Evolutionary conservation across 2,888 invertebrate species (phyloP).

Genomic region (Papilio protenor): DNA sequence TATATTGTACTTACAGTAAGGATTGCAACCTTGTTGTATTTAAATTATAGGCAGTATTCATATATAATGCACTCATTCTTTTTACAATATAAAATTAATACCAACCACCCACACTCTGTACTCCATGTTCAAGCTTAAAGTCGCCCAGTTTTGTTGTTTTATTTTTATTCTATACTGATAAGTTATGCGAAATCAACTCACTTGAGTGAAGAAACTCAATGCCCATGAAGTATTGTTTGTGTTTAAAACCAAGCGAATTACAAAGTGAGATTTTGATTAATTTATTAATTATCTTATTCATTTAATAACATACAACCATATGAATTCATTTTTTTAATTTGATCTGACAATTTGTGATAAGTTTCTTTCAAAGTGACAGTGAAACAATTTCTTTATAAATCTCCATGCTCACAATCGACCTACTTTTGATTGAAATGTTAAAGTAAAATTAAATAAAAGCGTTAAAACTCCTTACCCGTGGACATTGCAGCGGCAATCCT

Average conservation of each 20-base stretch:
- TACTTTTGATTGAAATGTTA: not conserved
- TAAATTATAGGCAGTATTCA: not conserved
- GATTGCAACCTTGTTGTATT: not conserved
- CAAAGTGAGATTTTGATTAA: conserved; percentile 33
- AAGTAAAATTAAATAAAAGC: conserved; percentile 17
- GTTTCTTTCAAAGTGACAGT: conserved; percentile 8
- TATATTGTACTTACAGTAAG: no score
- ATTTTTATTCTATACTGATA: conserved; percentile 45
- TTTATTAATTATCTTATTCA: conserved; percentile 43
- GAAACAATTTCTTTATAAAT: not conserved
- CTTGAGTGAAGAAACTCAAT: conserved; percentile 46
- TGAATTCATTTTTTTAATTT: conserved; percentile 25
- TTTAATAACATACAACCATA: conserved; percentile 29
- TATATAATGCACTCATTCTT: not conserved
- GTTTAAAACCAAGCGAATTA: conserved; percentile 34
- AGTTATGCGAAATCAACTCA: conserved; percentile 50
- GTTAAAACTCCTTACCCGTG: conserved; percentile 44
- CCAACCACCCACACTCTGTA: conserved; percentile 56
- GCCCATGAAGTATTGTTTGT: conserved; percentile 37
- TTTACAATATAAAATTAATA: conserved; percentile 45
- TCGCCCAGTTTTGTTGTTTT: conserved; percentile 54
- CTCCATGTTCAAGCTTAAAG: conserved; percentile 55
- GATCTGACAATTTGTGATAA: conserved; percentile 26
- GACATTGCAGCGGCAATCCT: conserved; percentile 62
- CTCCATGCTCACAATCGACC: not conserved